Conservation (phyloP, 2,113 vertebrate genomes). For the Psittacara wagleri region DNA sequence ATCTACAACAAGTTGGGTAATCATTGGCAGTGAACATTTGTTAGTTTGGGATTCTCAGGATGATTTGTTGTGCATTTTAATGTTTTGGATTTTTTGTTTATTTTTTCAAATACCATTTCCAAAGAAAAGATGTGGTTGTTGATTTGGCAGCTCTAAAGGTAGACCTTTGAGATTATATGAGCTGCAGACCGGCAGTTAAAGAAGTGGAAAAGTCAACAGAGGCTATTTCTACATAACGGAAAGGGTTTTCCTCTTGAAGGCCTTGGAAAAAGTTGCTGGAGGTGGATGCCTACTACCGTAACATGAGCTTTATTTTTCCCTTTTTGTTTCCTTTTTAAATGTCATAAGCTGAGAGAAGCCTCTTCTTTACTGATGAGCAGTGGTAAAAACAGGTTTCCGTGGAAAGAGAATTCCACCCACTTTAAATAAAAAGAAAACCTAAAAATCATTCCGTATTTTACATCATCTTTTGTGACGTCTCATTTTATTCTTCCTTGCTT, state of each 20-base stretch:
- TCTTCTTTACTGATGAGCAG: neutral
- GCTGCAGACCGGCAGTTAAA: neutral
- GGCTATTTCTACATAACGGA: constrained; percentile 40
- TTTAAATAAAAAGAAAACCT: neutral
- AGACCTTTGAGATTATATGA: constrained; percentile 15
- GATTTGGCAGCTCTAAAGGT: constrained; percentile 20
- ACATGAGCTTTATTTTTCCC: constrained; percentile 26
- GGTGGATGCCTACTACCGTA: constrained; percentile 9
- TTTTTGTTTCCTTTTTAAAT: constrained; percentile 52
- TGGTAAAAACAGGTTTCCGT: constrained; percentile 22
- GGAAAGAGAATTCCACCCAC: constrained; percentile 10
- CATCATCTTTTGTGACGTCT: neutral
- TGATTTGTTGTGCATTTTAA: neutral
- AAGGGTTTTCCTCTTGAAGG: constrained; percentile 43
- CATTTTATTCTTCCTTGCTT: neutral
- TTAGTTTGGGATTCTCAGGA: neutral
- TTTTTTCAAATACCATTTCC: neutral
- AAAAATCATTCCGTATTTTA: neutral
- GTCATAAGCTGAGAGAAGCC: neutral
- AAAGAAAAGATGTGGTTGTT: constrained; percentile 7
- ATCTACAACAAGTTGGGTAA: neutral
- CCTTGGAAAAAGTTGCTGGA: constrained; percentile 28
- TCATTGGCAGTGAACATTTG: neutral
- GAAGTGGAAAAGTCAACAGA: constrained; percentile 41
- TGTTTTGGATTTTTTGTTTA: neutral